Evolutionary conservation across 2,113 vertebrate genomes (phyloP).

Genomic region (Capreolus pygargus): DNA sequence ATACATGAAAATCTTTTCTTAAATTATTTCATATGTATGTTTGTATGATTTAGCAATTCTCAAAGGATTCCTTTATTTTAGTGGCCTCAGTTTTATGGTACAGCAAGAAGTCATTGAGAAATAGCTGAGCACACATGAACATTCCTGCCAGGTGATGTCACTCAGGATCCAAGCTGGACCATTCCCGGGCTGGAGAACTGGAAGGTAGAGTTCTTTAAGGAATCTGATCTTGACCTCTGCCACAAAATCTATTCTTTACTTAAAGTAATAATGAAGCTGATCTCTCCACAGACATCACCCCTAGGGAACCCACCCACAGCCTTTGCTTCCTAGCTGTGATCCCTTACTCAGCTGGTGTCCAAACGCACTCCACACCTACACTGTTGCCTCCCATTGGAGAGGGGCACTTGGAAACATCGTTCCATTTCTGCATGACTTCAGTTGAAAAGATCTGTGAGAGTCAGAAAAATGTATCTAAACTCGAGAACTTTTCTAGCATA

Average conservation of each 20-base stretch:
- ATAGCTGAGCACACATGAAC: no score
- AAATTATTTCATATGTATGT: not conserved
- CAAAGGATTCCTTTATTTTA: not conserved
- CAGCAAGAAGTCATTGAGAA: not conserved
- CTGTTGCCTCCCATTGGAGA: not conserved
- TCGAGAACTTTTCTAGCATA: not conserved
- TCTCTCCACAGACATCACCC: not conserved
- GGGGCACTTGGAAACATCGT: not conserved
- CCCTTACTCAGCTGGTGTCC: not conserved
- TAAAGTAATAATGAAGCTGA: not conserved
- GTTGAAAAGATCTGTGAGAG: not conserved
- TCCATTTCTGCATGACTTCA: not conserved
- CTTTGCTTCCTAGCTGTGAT: not conserved
- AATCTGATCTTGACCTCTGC: not conserved
- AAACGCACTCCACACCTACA: accelerated
- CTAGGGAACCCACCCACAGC: not conserved
- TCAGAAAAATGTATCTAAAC: not conserved
- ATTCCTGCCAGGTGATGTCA: not conserved
- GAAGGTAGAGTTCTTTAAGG: no score
- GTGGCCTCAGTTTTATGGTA: not conserved
- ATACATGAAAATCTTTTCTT: not conserved
- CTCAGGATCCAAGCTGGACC: not conserved
- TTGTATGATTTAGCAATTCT: not conserved
- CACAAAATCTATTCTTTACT: not conserved
- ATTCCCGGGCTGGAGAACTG: not conserved